Conservation (phyloP, 2,113 vertebrate species). For the Emydocephalus ijimae region DNA sequence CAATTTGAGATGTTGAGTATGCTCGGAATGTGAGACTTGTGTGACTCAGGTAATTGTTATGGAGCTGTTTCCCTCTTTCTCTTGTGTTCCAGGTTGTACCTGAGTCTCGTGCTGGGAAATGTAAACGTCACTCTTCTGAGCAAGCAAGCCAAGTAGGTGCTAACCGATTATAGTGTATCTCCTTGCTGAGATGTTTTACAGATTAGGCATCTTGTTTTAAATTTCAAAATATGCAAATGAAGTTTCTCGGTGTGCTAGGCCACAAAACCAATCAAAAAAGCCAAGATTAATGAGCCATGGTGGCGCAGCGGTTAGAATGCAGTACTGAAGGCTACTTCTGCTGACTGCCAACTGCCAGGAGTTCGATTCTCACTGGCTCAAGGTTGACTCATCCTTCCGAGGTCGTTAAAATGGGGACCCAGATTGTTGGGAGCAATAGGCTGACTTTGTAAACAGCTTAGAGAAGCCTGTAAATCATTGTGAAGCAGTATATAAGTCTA, state of each 20-base stretch:
- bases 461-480: no score
- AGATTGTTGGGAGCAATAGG: no score
- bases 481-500: no score
- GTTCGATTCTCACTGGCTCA: no score
- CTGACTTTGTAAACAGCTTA: no score
- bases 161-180: fast-evolving
- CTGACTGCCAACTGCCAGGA: no score
- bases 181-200: fast-evolving
- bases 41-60: background rate
- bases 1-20: background rate
- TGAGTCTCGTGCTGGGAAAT: slow-evolving; percentile 90
- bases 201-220: background rate
- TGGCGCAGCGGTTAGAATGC: no score
- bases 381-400: no score
- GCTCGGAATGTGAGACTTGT: background rate
- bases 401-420: no score
- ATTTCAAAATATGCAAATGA: background rate
- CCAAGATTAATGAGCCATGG: background rate
- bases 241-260: background rate
- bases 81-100: slow-evolving; percentile 80
- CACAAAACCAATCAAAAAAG: background rate
- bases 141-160: slow-evolving; percentile 88
- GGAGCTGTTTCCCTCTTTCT: background rate
- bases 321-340: no score
- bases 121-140: slow-evolving; percentile 92